Percentiles rank a stretch among this genome's conserved stretches.
phyloP scores from a whole-genome alignment of 2,888 invertebrate genomes.

The Fragum whitleyi region DNA sequence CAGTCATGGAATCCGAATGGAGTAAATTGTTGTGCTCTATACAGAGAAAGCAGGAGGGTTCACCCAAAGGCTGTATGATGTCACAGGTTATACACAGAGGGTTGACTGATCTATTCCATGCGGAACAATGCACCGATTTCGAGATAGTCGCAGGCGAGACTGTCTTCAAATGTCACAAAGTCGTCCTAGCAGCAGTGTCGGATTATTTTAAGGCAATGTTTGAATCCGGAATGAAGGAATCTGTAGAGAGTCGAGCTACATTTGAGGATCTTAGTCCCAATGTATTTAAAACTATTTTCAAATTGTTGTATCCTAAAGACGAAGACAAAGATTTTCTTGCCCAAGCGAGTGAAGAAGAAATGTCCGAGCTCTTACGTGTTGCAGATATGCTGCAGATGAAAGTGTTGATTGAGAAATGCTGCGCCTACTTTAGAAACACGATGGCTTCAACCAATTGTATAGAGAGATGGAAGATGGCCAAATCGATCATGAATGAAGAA shows the following conservation, averaged over 20 bases:
- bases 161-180: slow-evolving; percentile 57
- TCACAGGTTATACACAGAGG: slow-evolving; percentile 28
- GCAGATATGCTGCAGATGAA: slow-evolving; percentile 54
- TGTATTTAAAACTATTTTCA: slow-evolving; percentile 39
- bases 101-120: slow-evolving; percentile 31
- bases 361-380: slow-evolving; percentile 40
- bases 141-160: slow-evolving; percentile 38
- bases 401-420: slow-evolving; percentile 32
- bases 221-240: slow-evolving; percentile 54
- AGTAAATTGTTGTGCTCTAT: too few relatives aligned
- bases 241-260: slow-evolving; percentile 26
- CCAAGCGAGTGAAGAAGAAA: slow-evolving; percentile 28
- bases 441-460: slow-evolving; percentile 45
- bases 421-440: slow-evolving; percentile 26
- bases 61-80: neutral
- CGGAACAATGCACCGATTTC: slow-evolving; percentile 47
- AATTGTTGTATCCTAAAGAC: slow-evolving; percentile 29
- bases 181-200: slow-evolving; percentile 50
- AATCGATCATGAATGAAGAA: slow-evolving; percentile 25
- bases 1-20: too few relatives aligned
- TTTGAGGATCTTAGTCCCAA: slow-evolving; percentile 49
- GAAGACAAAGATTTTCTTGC: slow-evolving; percentile 15
- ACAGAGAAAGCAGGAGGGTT: too few relatives aligned
- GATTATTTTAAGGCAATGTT: slow-evolving; percentile 59
- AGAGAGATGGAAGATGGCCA: slow-evolving; percentile 47